Percentiles rank a stretch among this genome's conserved stretches.
phyloP scores from a whole-genome alignment of 2,888 invertebrate genomes.

The Stenoptilia bipunctidactyla region DNA sequence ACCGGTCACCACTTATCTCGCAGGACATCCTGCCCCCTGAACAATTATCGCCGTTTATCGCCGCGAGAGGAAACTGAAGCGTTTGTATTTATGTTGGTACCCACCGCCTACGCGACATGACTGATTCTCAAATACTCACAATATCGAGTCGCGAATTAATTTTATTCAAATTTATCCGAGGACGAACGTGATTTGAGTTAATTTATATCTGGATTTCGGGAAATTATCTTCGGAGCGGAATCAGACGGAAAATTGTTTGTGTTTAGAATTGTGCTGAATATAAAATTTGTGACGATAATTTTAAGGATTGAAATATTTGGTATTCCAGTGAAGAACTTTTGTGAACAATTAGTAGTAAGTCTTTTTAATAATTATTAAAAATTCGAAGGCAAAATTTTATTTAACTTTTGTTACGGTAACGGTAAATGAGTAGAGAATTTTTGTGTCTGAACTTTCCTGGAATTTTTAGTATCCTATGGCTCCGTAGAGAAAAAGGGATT shows the following conservation, averaged over 20 bases:
- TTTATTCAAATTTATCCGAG: constrained; percentile 18
- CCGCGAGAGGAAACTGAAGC: constrained; percentile 50
- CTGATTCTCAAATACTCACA: constrained; percentile 32
- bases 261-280: no score
- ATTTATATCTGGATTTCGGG: constrained; percentile 10
- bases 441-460: no score
- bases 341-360: no score
- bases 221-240: constrained; percentile 4
- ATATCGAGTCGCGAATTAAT: constrained; percentile 6
- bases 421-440: no score
- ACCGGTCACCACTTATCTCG: constrained; percentile 49
- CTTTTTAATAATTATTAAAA: no score
- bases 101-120: constrained; percentile 31
- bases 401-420: no score
- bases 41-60: constrained; percentile 39
- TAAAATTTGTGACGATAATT: no score
- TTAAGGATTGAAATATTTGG: neutral
- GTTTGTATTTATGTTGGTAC: constrained; percentile 53
- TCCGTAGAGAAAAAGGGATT: constrained; percentile 21
- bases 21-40: constrained; percentile 50
- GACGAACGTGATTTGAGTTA: constrained; percentile 25
- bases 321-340: no score
- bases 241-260: no score
- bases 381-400: no score
- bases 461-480: no score